Percentiles rank a stretch among this genome's conserved stretches.
These are phyloP conservation scores for Myiopsitta monachus DNA, from an alignment of 2,113 vertebrate species.

Conservation along the genomic window DNA sequence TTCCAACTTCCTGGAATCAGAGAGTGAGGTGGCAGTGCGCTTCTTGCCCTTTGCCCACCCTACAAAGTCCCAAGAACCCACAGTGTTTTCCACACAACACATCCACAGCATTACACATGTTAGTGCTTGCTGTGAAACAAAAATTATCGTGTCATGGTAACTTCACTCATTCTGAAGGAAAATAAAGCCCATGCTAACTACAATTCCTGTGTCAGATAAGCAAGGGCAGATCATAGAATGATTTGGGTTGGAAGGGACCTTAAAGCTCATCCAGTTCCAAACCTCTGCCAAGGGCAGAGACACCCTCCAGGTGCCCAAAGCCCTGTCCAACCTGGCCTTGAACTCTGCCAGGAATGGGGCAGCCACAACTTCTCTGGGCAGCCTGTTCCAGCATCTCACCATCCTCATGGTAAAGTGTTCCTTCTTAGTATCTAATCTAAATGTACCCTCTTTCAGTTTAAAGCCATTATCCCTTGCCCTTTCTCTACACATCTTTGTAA, in stretches of 20 bases:
- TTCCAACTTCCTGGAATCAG: not conserved
- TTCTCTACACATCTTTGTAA: not conserved
- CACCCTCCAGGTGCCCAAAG: not conserved
- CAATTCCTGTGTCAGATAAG: not conserved
- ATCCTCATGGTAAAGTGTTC: not conserved
- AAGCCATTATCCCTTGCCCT: not conserved
- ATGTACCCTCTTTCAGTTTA: not conserved
- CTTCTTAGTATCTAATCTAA: not conserved
- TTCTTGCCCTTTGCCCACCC: not conserved
- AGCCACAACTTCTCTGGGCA: not conserved
- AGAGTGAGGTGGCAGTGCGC: rapidly evolving
- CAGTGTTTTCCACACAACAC: not conserved
- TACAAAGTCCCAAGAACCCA: not conserved
- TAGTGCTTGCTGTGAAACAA: not conserved
- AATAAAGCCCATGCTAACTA: not conserved
- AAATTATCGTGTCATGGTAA: not conserved
- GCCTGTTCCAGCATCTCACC: not conserved
- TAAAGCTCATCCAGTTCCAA: not conserved
- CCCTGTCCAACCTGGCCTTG: not conserved
- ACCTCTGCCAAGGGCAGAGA: not conserved
- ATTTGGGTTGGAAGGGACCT: not conserved
- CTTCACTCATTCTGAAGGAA: not conserved
- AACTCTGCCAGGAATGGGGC: not conserved
- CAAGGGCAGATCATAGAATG: not conserved
- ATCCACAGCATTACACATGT: not conserved